A percentile compares a stretch with the other conserved stretches of the same genome.
phyloP scores from a whole-genome alignment of 2,113 vertebrate species.

The Neoarius graeffei region DNA sequence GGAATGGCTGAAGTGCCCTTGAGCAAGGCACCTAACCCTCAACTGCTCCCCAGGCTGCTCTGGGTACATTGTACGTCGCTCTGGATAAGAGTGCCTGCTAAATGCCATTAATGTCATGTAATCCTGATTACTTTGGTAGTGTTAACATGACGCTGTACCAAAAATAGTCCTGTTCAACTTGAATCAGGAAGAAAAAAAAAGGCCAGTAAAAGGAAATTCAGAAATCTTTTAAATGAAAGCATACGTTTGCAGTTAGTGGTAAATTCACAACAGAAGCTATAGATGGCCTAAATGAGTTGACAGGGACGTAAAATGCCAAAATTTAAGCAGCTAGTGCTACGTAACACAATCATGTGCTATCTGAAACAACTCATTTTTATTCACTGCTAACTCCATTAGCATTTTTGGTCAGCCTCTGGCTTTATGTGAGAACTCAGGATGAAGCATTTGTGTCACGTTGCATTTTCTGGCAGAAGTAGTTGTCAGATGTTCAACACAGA shows the following conservation, averaged over 20 bases:
- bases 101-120: not conserved
- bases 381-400: not conserved
- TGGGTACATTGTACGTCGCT: no score
- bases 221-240: not conserved
- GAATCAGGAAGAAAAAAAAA: not conserved
- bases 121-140: not conserved
- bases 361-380: not conserved
- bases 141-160: not conserved
- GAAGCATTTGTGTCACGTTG: slow-evolving; percentile 46
- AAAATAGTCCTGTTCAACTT: not conserved
- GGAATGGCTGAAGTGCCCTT: no score
- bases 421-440: slow-evolving; percentile 4
- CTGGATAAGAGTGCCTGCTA: no score
- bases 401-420: not conserved
- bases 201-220: not conserved
- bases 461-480: slow-evolving; percentile 50
- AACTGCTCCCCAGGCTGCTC: no score
- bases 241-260: not conserved
- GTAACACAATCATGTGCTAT: not conserved
- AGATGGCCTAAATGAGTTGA: not conserved
- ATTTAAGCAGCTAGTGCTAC: not conserved
- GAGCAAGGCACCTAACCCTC: no score
- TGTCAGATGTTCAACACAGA: slow-evolving; percentile 60
- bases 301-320: not conserved
- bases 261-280: not conserved